phyloP scores from a whole-genome alignment of 1,140 invertebrate species.

The Saxidomus purpurata region DNA sequence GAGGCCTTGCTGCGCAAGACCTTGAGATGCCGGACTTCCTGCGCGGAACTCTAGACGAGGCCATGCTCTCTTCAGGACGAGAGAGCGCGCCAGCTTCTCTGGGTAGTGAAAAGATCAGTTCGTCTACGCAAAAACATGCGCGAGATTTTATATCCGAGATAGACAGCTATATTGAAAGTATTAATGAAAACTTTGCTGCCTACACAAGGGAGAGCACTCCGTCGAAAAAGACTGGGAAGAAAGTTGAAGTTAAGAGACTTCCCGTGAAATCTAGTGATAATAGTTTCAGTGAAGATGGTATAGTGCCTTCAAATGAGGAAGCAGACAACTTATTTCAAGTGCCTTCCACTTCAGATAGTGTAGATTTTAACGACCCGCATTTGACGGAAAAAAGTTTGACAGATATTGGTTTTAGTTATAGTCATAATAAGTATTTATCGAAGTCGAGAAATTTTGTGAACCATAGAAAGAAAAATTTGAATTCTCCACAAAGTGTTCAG shows the following conservation, averaged over 20 bases:
- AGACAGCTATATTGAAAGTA: constrained; percentile 56
- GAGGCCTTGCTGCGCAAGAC: constrained; percentile 88
- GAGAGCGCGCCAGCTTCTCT: constrained; percentile 34
- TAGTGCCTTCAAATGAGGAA: constrained; percentile 68
- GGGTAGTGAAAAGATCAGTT: neutral
- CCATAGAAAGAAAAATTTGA: constrained; percentile 30
- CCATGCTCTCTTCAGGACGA: neutral
- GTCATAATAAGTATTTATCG: constrained; percentile 64
- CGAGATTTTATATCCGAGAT: constrained; percentile 51
- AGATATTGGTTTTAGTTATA: constrained; percentile 63
- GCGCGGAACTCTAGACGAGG: neutral
- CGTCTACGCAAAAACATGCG: neutral
- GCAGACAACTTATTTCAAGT: constrained; percentile 67
- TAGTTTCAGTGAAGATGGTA: constrained; percentile 72
- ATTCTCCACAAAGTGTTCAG: constrained; percentile 2
- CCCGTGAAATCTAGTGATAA: constrained; percentile 53
- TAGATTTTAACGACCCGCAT: constrained; percentile 47
- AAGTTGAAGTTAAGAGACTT: neutral
- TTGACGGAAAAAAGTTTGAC: constrained; percentile 60
- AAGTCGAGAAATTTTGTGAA: constrained; percentile 65
- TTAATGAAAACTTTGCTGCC: constrained; percentile 65
- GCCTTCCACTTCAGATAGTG: neutral
- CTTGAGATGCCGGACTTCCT: constrained; percentile 58
- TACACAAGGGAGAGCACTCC: constrained; percentile 62
- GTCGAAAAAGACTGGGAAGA: neutral